Percentiles rank a stretch among this genome's conserved stretches.
phyloP scores from a whole-genome alignment of 2,888 invertebrate genomes.

The Ectropis crepuscularia region DNA sequence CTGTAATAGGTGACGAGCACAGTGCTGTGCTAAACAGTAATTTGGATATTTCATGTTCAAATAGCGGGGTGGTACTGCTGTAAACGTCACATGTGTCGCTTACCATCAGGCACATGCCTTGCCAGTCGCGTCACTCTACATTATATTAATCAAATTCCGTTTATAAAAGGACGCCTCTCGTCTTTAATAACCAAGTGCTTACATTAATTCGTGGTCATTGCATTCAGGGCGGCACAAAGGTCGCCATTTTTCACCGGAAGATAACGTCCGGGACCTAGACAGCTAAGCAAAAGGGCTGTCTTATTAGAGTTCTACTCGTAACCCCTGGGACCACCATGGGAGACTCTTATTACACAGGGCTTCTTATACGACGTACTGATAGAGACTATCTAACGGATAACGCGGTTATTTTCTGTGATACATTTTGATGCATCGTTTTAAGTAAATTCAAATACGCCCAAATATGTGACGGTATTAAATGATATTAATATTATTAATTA shows the following conservation, averaged over 20 bases:
- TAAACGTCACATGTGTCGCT: too few species aligned
- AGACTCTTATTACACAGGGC: conserved; percentile 63
- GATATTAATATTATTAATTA: too few species aligned
- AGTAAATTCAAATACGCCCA: background rate
- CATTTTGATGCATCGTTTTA: background rate
- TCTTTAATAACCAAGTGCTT: conserved; percentile 32
- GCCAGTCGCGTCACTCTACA: too few species aligned
- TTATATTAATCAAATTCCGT: background rate
- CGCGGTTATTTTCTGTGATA: background rate
- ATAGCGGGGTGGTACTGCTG: too few species aligned
- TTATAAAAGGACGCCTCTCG: background rate
- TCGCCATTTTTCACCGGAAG: conserved; percentile 74
- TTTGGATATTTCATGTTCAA: too few species aligned
- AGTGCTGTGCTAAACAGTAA: too few species aligned
- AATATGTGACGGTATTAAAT: background rate
- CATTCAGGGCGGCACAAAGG: conserved; percentile 67
- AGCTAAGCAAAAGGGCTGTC: conserved; percentile 75
- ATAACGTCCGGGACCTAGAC: conserved; percentile 72
- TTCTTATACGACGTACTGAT: conserved; percentile 5
- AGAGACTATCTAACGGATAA: conserved; percentile 6
- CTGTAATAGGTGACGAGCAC: too few species aligned
- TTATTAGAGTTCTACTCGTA: conserved; percentile 72
- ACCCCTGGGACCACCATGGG: conserved; percentile 70
- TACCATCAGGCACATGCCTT: too few species aligned
- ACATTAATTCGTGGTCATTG: conserved; percentile 43